phyloP scores from a whole-genome alignment of 2,888 invertebrate genomes.

The Hyposoter dolosus region DNA sequence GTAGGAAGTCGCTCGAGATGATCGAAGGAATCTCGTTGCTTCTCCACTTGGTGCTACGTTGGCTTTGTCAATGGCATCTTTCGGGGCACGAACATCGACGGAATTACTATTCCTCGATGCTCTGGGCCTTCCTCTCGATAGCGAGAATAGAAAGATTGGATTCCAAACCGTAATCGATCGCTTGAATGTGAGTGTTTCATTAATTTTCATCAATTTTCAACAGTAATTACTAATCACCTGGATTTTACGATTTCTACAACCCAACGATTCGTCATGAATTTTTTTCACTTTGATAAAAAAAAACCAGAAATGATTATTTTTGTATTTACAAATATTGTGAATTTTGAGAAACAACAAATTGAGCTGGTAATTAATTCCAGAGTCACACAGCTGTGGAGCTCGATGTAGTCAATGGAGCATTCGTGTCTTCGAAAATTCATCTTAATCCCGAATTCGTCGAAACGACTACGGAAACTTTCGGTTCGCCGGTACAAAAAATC shows the following conservation, averaged over 20 bases:
- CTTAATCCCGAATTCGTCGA: constrained; percentile 86
- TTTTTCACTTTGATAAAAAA: not conserved
- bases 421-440: constrained; percentile 85
- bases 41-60: constrained; percentile 82
- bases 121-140: constrained; percentile 71
- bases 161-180: constrained; percentile 74
- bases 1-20: not conserved
- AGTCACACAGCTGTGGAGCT: constrained; percentile 86
- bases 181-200: constrained; percentile 73
- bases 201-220: not conserved
- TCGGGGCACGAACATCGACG: constrained; percentile 78
- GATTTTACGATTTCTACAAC: no score
- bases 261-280: no score
- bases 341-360: not conserved
- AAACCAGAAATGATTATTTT: not conserved
- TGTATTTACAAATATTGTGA: not conserved
- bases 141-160: constrained; percentile 70
- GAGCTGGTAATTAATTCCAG: constrained; percentile 66
- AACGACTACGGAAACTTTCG: constrained; percentile 87
- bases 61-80: constrained; percentile 79
- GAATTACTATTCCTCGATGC: constrained; percentile 71
- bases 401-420: constrained; percentile 91
- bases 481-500: constrained; percentile 88
- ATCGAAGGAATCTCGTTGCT: constrained; percentile 74
- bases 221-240: not conserved